phyloP scores from a whole-genome alignment of 2,888 invertebrate species.

The Camptogramma bilineatum region DNA sequence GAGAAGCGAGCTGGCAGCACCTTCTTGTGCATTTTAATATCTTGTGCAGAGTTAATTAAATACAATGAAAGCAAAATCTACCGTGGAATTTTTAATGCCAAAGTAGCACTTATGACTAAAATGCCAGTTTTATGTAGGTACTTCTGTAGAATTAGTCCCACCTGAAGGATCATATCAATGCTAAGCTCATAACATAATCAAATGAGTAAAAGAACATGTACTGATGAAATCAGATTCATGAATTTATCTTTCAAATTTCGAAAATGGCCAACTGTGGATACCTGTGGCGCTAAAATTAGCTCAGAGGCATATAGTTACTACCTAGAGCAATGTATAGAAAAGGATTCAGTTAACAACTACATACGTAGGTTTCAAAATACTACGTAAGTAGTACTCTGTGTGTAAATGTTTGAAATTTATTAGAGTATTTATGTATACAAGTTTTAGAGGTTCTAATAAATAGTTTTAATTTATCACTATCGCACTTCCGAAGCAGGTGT shows the following conservation, averaged over 20 bases:
- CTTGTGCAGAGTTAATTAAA: conserved; percentile 20
- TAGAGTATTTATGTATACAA: conserved; percentile 38
- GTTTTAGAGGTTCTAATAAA: conserved; percentile 49
- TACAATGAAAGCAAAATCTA: conserved; percentile 6
- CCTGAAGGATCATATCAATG: too few species aligned
- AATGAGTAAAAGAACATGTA: too few species aligned
- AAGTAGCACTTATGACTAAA: background rate
- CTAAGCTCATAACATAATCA: too few species aligned
- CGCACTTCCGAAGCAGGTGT: conserved; percentile 64
- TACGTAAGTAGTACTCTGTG: background rate
- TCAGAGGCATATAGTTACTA: too few species aligned
- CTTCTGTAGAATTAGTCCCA: too few species aligned
- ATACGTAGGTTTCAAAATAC: too few species aligned
- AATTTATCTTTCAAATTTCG: too few species aligned
- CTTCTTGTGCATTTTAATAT: conserved; percentile 34
- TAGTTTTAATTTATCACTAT: conserved; percentile 59
- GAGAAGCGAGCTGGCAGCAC: conserved; percentile 36
- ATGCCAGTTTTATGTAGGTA: background rate
- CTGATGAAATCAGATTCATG: too few species aligned
- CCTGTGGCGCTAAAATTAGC: too few species aligned
- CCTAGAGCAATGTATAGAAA: too few species aligned
- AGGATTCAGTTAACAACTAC: too few species aligned
- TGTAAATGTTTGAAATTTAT: background rate
- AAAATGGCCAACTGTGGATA: too few species aligned
- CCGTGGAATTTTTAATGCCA: background rate